Base-by-base conservation (phyloP, 2,113 vertebrate genomes). In the Elachura formosa region DNA sequence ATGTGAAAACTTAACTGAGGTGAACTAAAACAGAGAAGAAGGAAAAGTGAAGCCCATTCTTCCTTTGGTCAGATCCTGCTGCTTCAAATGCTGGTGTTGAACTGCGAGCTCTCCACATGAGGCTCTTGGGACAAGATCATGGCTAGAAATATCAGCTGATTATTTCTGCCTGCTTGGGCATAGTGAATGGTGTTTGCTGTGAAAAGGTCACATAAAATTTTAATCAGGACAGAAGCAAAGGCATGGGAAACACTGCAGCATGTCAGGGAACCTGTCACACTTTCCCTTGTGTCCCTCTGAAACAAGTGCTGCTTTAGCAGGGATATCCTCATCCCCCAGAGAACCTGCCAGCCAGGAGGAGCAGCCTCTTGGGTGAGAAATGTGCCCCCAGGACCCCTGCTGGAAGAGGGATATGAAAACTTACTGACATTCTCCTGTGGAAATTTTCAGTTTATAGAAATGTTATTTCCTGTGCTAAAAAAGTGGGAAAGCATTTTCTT, bases 241-340 rank as follows among this genome's bases (percentile, higher is more conserved):
- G 13, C 36, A 5, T 7, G 33, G 41, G 28, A 40, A 81, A 3
- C 22, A 0, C 24, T 6, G 9, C 36, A 87, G 34, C 14, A 52
- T 75, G 40, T 7, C 24, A 36, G 51, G 5, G 45, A 46, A 8
- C 8, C 28, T 54, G 48, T 56, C 0, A 1, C 3, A 8, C 45
- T 69, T 5, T 33, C 29, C 26, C 51, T 14, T 2, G 18, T 48
- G 51, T 36, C 29, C 11, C 18, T 61, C 3, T 0, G 7, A 67
- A 31, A 5, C 25, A 13, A 33, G 10, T 0, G 12, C 0, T 1
- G 36, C 68, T 38, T 17, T 22, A n/a, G 51, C 56, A 33, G 58
- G 23, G 34, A 12, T 25, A 7, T 9, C 20, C 10, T 8, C 3
- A 1, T 74, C 28, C 51, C 26, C 12, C 2, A 1, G 14, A 67